These are phyloP conservation scores for Catharus ustulatus DNA, from an alignment of 2,797 vertebrate species.

Conservation along the genomic window DNA sequence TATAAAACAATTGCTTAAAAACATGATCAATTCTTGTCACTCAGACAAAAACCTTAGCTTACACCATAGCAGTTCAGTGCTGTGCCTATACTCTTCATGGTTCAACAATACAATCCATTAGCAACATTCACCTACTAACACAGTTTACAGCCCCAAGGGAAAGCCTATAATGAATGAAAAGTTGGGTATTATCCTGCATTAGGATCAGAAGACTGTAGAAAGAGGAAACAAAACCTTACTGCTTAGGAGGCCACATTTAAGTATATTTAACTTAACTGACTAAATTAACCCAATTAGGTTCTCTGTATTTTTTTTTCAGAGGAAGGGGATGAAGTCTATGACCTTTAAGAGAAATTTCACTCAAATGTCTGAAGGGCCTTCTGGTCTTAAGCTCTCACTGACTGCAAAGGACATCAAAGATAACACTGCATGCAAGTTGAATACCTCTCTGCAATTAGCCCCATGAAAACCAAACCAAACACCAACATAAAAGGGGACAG, in stretches of 20 bases:
- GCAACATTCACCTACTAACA: slow-evolving; percentile 39
- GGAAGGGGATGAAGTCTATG: not conserved
- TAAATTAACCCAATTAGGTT: not conserved
- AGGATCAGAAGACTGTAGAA: not conserved
- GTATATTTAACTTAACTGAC: not conserved
- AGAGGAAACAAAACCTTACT: not conserved
- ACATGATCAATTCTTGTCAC: not conserved
- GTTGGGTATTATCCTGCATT: not conserved
- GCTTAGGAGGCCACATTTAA: not conserved
- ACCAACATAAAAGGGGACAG: not conserved
- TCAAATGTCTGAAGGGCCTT: not conserved
- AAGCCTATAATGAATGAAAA: slow-evolving; percentile 7
- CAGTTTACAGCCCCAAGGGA: not conserved
- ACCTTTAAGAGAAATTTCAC: not conserved
- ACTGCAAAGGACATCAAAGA: not conserved
- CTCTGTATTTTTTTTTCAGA: not conserved
- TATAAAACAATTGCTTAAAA: not conserved
- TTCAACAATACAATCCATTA: not conserved
- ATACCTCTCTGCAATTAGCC: not conserved
- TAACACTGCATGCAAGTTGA: not conserved
- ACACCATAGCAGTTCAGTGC: not conserved
- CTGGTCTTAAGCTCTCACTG: not conserved
- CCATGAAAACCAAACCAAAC: not conserved
- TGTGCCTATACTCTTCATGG: not conserved
- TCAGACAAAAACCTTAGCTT: not conserved